These are phyloP conservation scores for Noctua janthe DNA, from an alignment of 2,888 invertebrate species.

Conservation along the genomic window DNA sequence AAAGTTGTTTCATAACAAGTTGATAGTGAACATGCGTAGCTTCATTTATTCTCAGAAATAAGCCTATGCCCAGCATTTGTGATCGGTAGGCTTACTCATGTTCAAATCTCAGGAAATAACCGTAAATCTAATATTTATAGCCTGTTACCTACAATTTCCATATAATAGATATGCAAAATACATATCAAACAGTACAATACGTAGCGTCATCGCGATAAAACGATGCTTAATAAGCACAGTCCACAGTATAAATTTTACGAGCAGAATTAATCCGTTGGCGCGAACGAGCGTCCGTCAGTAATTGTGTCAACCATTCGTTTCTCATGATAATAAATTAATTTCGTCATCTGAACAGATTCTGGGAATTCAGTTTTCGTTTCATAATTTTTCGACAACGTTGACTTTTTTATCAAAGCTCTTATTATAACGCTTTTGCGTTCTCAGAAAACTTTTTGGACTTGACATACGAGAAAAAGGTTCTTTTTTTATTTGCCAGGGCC, in stretches of 20 bases:
- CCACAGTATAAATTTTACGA: slow-evolving; percentile 80
- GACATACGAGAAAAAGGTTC: too few relatives aligned
- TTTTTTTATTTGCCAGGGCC: not conserved
- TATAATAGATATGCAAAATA: slow-evolving; percentile 36
- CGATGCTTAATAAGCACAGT: slow-evolving; percentile 71
- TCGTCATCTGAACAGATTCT: slow-evolving; percentile 61
- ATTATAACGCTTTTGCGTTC: not conserved
- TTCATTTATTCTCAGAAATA: slow-evolving; percentile 10
- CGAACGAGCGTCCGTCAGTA: slow-evolving; percentile 73
- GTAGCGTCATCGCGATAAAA: slow-evolving; percentile 53
- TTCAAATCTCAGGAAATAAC: slow-evolving; percentile 30
- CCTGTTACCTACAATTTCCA: slow-evolving; percentile 35
- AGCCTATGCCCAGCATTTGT: slow-evolving; percentile 16
- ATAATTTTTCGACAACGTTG: slow-evolving; percentile 28
- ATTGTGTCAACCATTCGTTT: slow-evolving; percentile 79
- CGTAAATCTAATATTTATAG: slow-evolving; percentile 33
- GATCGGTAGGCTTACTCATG: slow-evolving; percentile 12
- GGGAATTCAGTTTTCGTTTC: slow-evolving; percentile 42
- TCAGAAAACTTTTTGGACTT: too few relatives aligned
- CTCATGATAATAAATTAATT: slow-evolving; percentile 77
- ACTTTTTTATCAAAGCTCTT: too few relatives aligned
- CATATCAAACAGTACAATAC: slow-evolving; percentile 47
- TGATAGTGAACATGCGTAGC: slow-evolving; percentile 8
- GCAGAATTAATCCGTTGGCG: slow-evolving; percentile 79
- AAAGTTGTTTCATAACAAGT: not conserved